Conservation (phyloP, 2,888 invertebrate genomes). For the Tetramorium bicarinatum region DNA sequence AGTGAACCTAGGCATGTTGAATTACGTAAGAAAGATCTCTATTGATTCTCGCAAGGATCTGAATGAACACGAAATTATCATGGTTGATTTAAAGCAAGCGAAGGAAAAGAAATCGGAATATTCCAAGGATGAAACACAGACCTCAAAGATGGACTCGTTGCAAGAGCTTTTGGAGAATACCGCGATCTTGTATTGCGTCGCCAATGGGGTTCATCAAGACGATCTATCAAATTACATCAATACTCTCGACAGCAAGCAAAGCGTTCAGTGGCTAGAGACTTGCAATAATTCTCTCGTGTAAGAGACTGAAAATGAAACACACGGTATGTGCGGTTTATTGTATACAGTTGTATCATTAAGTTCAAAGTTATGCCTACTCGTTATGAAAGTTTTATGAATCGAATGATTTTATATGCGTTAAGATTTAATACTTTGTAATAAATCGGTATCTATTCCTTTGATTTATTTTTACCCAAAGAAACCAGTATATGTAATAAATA, state of each 20-base stretch:
- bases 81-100: neutral
- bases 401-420: neutral
- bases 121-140: neutral
- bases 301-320: neutral
- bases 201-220: slow-evolving; percentile 81
- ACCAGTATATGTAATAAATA: neutral
- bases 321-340: slow-evolving; percentile 1
- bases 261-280: slow-evolving; percentile 79
- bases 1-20: neutral
- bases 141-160: slow-evolving; percentile 58
- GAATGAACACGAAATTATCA: neutral
- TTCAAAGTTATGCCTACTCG: slow-evolving; percentile 7
- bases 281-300: slow-evolving; percentile 61
- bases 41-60: slow-evolving; percentile 3
- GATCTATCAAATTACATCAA: slow-evolving; percentile 82
- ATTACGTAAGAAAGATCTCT: neutral
- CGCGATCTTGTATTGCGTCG: slow-evolving; percentile 83
- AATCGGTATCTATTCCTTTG: neutral
- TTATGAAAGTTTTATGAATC: neutral
- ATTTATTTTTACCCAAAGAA: neutral
- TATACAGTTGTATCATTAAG: neutral
- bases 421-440: slow-evolving; percentile 6
- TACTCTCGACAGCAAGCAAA: slow-evolving; percentile 78
- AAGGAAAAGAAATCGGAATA: slow-evolving; percentile 10
- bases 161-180: slow-evolving; percentile 82